A percentile compares a stretch with the other conserved stretches of the same genome.
phyloP scores from a whole-genome alignment of 1,140 invertebrate species.

The Drosophila erecta region DNA sequence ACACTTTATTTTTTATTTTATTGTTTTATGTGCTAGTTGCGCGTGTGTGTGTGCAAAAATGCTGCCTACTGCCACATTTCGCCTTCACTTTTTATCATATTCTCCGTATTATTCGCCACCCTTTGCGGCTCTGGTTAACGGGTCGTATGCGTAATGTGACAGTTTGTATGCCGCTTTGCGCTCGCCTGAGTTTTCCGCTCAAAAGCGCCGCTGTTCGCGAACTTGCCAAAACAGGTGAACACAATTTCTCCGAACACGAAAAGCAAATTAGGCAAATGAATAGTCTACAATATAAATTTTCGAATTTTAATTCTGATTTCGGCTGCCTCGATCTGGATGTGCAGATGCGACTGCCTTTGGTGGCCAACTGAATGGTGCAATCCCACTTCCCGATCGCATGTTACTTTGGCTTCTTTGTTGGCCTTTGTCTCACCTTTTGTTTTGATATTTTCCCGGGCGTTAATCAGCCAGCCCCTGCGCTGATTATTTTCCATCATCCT shows the following conservation, averaged over 20 bases:
- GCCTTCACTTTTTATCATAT: constrained; percentile 37
- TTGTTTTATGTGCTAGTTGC: constrained; percentile 13
- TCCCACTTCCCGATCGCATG: constrained; percentile 10
- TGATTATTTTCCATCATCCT: constrained; percentile 46
- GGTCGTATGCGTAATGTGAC: constrained; percentile 73
- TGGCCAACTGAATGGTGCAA: constrained; percentile 33
- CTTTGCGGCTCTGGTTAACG: constrained; percentile 40
- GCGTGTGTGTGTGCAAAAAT: constrained; percentile 24
- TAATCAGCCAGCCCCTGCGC: constrained; percentile 47
- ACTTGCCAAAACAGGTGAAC: constrained; percentile 44
- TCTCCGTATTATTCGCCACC: constrained; percentile 32
- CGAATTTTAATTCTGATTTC: constrained; percentile 14
- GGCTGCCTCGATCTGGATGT: constrained; percentile 36
- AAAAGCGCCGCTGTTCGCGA: constrained; percentile 14
- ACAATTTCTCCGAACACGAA: constrained; percentile 42
- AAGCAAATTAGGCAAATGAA: constrained; percentile 46
- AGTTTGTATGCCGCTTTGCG: constrained; percentile 59
- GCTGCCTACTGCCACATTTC: constrained; percentile 30
- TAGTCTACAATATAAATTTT: constrained; percentile 10
- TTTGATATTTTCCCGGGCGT: constrained; percentile 36
- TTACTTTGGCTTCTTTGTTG: constrained; percentile 32
- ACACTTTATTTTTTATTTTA: constrained; percentile 40
- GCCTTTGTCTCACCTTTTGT: constrained; percentile 59
- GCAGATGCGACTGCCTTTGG: constrained; percentile 39
- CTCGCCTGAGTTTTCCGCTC: background rate